Conservation (phyloP, 1,140 invertebrate species). For the Drosophila repletoides region DNA sequence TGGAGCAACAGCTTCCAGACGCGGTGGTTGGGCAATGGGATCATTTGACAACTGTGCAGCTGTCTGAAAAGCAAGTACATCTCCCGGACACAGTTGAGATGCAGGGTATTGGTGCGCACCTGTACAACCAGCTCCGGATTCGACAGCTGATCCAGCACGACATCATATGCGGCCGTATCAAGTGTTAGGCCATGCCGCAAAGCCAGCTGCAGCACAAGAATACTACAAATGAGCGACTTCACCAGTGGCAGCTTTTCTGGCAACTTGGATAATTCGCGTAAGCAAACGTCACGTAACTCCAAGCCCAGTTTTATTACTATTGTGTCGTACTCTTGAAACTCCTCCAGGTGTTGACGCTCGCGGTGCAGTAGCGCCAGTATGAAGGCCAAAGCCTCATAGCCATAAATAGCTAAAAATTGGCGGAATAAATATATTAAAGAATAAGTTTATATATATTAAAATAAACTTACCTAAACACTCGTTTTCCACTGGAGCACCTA, state of each 20-base stretch:
- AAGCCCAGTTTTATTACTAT: constrained; percentile 7
- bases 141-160: constrained; percentile 12
- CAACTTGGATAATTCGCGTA: constrained; percentile 2
- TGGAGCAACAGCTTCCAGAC: constrained; percentile 51
- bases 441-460: background rate
- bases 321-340: background rate
- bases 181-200: constrained; percentile 3
- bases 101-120: background rate
- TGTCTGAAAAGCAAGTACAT: constrained; percentile 42
- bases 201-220: constrained; percentile 24
- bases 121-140: background rate
- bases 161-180: constrained; percentile 23
- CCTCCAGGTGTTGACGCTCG: background rate
- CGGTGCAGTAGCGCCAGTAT: constrained; percentile 31
- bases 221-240: constrained; percentile 41
- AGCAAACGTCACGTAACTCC: constrained; percentile 27
- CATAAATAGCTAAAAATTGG: constrained; percentile 31
- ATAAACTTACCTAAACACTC: constrained; percentile 24
- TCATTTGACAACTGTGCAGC: constrained; percentile 1
- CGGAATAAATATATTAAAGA: background rate
- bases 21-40: constrained; percentile 34
- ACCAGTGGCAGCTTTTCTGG: constrained; percentile 1
- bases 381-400: constrained; percentile 49
- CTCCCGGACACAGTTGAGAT: constrained; percentile 8
- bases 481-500: background rate